Conservation (phyloP, 1,140 invertebrate species). For the Drosophila bocki region DNA sequence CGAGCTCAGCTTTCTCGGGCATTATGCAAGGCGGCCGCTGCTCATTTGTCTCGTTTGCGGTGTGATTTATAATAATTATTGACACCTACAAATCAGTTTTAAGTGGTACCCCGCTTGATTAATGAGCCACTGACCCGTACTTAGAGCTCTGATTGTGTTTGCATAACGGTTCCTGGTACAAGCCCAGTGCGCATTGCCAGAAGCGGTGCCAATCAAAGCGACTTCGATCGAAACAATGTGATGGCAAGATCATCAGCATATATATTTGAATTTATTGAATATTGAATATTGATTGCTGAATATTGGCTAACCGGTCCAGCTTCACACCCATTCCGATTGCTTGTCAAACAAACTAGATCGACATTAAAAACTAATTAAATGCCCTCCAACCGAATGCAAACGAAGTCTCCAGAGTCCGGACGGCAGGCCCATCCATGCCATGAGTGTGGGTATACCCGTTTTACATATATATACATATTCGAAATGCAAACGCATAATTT, state of each 20-base stretch:
- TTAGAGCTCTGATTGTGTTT: slow-evolving; percentile 42
- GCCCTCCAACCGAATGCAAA: slow-evolving; percentile 55
- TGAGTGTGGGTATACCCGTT: slow-evolving; percentile 39
- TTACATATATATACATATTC: slow-evolving; percentile 29
- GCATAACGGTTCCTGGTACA: slow-evolving; percentile 58
- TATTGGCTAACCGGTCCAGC: slow-evolving; percentile 47
- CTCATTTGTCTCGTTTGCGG: slow-evolving; percentile 69
- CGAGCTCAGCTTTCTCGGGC: slow-evolving; percentile 42
- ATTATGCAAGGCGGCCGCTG: slow-evolving; percentile 39
- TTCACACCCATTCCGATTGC: slow-evolving; percentile 69
- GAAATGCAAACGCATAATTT: slow-evolving; percentile 74
- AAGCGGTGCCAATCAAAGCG: slow-evolving; percentile 47
- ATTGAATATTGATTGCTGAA: slow-evolving; percentile 15
- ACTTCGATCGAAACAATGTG: slow-evolving; percentile 8
- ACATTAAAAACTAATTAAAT: slow-evolving; percentile 84
- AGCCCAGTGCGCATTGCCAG: not conserved
- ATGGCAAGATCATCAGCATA: slow-evolving; percentile 35
- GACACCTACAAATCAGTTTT: slow-evolving; percentile 76
- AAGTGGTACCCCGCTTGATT: slow-evolving; percentile 59
- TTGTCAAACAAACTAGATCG: slow-evolving; percentile 80
- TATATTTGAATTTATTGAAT: slow-evolving; percentile 51
- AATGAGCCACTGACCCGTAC: slow-evolving; percentile 54
- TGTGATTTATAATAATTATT: slow-evolving; percentile 78
- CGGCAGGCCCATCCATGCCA: not conserved
- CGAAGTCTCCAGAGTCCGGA: slow-evolving; percentile 7